A percentile compares a stretch with the other conserved stretches of the same genome.
Evolutionary conservation across 2,888 invertebrate species (phyloP).

Genomic region (Papilio elwesi): DNA sequence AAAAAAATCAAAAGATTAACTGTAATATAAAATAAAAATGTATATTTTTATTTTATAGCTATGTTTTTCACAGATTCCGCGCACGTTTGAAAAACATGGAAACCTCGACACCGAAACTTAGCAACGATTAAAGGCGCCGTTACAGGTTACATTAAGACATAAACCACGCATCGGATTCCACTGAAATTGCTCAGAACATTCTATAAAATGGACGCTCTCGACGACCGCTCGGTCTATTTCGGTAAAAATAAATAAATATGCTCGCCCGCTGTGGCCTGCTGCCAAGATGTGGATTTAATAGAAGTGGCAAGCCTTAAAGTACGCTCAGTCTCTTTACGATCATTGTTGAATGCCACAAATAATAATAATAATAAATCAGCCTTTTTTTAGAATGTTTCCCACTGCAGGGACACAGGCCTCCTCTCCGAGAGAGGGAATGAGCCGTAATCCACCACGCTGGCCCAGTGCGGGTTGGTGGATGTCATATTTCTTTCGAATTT

Average conservation of each 20-base stretch:
- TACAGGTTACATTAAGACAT: conserved; percentile 72
- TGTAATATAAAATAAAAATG: too few relatives aligned
- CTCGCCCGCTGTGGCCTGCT: conserved; percentile 61
- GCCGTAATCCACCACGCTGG: too few relatives aligned
- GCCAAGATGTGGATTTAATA: conserved; percentile 47
- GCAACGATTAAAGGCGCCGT: conserved; percentile 30
- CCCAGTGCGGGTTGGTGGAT: too few relatives aligned
- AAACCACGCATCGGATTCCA: conserved; percentile 75
- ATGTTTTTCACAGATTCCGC: neutral
- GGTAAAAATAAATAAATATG: conserved; percentile 83
- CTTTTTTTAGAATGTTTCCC: too few relatives aligned
- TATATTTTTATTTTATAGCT: too few relatives aligned
- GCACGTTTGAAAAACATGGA: neutral
- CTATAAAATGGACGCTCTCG: conserved; percentile 74
- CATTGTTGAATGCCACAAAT: conserved; percentile 2
- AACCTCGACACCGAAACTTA: neutral
- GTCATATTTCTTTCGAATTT: too few relatives aligned
- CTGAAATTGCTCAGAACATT: conserved; percentile 70
- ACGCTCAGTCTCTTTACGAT: conserved; percentile 24
- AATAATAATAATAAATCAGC: too few relatives aligned
- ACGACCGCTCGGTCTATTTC: conserved; percentile 80
- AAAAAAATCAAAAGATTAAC: too few relatives aligned
- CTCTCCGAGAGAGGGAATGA: too few relatives aligned
- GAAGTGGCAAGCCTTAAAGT: conserved; percentile 44
- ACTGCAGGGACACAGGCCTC: too few relatives aligned